Conservation (phyloP, 2,797 vertebrate genomes). For the Anas bernieri region DNA sequence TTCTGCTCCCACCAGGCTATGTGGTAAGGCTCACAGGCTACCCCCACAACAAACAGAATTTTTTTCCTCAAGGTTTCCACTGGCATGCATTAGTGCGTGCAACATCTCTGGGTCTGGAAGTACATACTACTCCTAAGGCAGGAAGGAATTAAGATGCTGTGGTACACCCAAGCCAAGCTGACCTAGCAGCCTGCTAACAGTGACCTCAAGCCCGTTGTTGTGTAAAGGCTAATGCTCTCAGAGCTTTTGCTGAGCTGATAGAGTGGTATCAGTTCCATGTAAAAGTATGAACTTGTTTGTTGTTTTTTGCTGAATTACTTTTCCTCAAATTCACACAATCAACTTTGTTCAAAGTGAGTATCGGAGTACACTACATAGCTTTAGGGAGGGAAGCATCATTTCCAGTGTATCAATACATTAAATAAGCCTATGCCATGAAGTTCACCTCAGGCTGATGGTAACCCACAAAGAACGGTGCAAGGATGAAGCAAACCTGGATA, state of each 20-base stretch:
- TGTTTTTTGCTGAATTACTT: neutral
- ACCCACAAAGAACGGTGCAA: neutral
- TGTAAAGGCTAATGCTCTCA: neutral
- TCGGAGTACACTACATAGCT: fast-evolving
- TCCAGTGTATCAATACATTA: neutral
- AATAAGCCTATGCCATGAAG: neutral
- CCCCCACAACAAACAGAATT: neutral
- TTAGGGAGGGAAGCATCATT: neutral
- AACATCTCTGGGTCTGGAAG: neutral
- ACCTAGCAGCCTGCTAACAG: neutral
- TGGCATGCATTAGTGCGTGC: neutral
- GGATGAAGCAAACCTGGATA: neutral
- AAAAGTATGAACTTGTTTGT: neutral
- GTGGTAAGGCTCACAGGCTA: neutral
- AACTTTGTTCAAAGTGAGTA: neutral
- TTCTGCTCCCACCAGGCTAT: neutral
- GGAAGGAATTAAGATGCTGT: neutral
- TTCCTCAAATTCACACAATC: neutral
- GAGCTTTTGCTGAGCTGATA: neutral
- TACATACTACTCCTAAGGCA: fast-evolving
- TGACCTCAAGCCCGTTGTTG: fast-evolving
- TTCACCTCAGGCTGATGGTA: neutral
- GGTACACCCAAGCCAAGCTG: neutral
- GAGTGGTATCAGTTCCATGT: neutral
- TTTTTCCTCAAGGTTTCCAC: neutral